phyloP scores from a whole-genome alignment of 2,888 invertebrate species.

The Conomelus anceps region DNA sequence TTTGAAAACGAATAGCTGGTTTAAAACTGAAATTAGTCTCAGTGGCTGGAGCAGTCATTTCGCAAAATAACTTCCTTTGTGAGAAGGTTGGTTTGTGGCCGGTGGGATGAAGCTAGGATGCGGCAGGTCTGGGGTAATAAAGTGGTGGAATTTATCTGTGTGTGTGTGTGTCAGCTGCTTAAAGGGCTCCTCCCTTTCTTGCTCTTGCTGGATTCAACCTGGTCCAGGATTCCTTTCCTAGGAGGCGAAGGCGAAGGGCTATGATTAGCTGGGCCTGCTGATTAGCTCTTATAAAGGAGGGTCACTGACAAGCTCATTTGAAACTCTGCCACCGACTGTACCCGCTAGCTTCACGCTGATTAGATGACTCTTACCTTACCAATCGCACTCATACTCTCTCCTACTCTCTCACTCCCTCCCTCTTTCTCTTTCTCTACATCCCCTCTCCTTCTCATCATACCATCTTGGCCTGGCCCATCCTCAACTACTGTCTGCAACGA shows the following conservation, averaged over 20 bases:
- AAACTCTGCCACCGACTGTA: neutral
- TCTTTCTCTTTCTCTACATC: neutral
- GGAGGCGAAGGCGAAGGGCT: neutral
- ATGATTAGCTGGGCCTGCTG: neutral
- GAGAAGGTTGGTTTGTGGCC: no score
- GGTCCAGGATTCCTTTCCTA: neutral
- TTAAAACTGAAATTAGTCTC: neutral
- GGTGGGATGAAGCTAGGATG: neutral
- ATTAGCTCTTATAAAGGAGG: slow-evolving; percentile 6
- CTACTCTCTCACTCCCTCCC: neutral
- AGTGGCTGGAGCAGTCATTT: neutral
- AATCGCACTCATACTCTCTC: no score
- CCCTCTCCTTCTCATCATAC: neutral
- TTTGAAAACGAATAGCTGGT: neutral
- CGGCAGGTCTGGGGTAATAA: neutral
- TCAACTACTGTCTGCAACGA: neutral
- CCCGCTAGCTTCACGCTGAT: neutral
- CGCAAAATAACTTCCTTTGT: neutral
- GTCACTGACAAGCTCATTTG: slow-evolving; percentile 11
- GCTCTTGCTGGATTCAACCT: no score
- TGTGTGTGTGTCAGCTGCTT: neutral
- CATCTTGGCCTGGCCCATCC: neutral
- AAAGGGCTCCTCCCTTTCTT: neutral
- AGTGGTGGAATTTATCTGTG: neutral
- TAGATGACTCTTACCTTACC: neutral